Conservation (phyloP, 2,888 invertebrate species). For the Agrochola macilenta region DNA sequence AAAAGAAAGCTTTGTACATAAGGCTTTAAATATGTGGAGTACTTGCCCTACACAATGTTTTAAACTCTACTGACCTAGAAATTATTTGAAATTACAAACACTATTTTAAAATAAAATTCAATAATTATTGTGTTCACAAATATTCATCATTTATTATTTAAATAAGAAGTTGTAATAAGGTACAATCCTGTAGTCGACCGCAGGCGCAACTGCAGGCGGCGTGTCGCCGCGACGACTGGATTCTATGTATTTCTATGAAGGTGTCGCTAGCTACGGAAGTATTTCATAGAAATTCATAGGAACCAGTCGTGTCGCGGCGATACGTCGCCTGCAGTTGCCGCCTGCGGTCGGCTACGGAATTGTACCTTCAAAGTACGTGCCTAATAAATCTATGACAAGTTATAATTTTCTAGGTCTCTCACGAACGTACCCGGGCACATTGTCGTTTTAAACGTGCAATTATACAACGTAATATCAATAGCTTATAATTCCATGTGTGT, state of each 20-base stretch:
- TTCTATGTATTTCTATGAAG: too few species aligned
- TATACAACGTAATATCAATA: slow-evolving; percentile 70
- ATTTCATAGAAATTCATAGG: too few species aligned
- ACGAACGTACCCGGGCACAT: slow-evolving; percentile 66
- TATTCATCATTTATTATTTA: slow-evolving; percentile 35
- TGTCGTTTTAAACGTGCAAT: slow-evolving; percentile 76
- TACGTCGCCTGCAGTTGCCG: too few species aligned
- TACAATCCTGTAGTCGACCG: too few species aligned
- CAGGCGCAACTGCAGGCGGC: too few species aligned
- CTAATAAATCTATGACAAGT: slow-evolving; percentile 20
- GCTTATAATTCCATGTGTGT: slow-evolving; percentile 62
- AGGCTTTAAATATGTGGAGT: slow-evolving; percentile 72
- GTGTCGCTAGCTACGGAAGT: too few species aligned
- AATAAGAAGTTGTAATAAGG: slow-evolving; percentile 34
- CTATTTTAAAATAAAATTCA: slow-evolving; percentile 7
- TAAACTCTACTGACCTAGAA: slow-evolving; percentile 65
- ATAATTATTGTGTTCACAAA: slow-evolving; percentile 51
- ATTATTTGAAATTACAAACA: slow-evolving; percentile 51
- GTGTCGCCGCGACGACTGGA: too few species aligned
- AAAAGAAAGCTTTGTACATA: slow-evolving; percentile 88
- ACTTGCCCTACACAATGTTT: slow-evolving; percentile 67
- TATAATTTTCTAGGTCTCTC: slow-evolving; percentile 43
- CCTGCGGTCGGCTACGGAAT: too few species aligned
- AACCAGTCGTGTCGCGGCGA: too few species aligned
- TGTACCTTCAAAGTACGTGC: slow-evolving; percentile 10